These are phyloP conservation scores for Agrotis puta DNA, from an alignment of 2,888 invertebrate species.

Conservation along the genomic window DNA sequence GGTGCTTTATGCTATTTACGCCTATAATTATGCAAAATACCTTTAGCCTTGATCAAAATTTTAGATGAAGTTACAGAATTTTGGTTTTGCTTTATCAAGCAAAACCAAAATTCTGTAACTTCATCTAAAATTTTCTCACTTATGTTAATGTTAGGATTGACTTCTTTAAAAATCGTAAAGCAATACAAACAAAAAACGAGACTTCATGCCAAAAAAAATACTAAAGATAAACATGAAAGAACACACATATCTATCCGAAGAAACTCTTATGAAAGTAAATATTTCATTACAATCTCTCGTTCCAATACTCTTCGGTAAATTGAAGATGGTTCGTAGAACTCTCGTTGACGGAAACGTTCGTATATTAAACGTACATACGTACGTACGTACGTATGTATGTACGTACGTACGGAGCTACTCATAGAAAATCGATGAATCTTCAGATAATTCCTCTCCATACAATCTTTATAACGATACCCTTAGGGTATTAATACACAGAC, in stretches of 20 bases:
- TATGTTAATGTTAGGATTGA: too few relatives aligned
- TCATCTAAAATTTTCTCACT: too few relatives aligned
- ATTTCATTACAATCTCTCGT: conserved; percentile 46
- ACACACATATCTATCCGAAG: not conserved
- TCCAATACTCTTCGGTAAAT: conserved; percentile 45
- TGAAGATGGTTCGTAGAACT: conserved; percentile 19
- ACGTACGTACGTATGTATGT: not conserved
- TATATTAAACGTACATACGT: conserved; percentile 17
- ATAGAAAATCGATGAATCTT: conserved; percentile 32
- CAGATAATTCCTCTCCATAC: conserved; percentile 30
- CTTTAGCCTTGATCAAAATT: too few relatives aligned
- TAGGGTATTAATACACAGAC: not conserved
- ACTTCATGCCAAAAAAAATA: not conserved
- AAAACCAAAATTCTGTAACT: too few relatives aligned
- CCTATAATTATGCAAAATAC: too few relatives aligned
- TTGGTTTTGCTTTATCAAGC: too few relatives aligned
- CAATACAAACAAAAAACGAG: not conserved
- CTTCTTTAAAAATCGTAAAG: not conserved
- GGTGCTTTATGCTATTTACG: too few relatives aligned
- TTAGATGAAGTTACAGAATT: too few relatives aligned
- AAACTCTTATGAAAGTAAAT: conserved; percentile 40
- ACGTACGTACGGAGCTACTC: not conserved
- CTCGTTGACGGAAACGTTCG: conserved; percentile 25
- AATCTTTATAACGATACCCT: conserved; percentile 24
- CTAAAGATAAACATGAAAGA: conserved; percentile 17